Percentiles rank a stretch among this genome's conserved stretches.
Conservation (phyloP, 1,140 invertebrate species). For the Pantala flavescens region DNA sequence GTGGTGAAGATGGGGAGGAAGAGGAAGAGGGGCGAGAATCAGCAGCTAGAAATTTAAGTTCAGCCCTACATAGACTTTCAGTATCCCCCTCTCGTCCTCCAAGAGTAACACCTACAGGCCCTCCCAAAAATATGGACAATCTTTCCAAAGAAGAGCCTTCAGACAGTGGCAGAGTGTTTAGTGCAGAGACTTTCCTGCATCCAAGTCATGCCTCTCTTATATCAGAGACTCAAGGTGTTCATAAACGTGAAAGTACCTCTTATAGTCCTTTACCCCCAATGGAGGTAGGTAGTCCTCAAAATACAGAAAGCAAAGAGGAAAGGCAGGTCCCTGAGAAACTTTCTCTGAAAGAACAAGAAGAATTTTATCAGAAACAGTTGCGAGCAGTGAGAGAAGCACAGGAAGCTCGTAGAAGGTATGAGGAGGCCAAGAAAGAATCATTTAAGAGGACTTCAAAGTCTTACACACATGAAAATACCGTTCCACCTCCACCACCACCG, state of each 20-base stretch:
- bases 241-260: neutral
- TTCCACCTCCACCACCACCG: conserved; percentile 6
- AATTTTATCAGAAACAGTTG: neutral
- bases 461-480: neutral
- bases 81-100: neutral
- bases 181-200: neutral
- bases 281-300: neutral
- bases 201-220: neutral
- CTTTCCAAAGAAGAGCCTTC: neutral
- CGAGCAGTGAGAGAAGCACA: neutral
- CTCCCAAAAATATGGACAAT: neutral
- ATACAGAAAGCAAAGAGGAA: neutral
- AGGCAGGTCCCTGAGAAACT: neutral
- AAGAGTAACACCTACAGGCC: neutral
- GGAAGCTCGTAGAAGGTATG: neutral
- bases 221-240: neutral
- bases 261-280: neutral
- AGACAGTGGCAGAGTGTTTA: neutral
- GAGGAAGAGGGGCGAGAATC: conserved; percentile 16
- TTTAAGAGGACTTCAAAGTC: neutral
- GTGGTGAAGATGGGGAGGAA: conserved; percentile 32
- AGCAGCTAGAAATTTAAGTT: conserved; percentile 21
- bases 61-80: conserved; percentile 20
- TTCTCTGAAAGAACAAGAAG: neutral
- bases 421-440: neutral